Evolutionary conservation across 1,140 invertebrate genomes (phyloP).

Genomic region (Ceratina japonica): DNA sequence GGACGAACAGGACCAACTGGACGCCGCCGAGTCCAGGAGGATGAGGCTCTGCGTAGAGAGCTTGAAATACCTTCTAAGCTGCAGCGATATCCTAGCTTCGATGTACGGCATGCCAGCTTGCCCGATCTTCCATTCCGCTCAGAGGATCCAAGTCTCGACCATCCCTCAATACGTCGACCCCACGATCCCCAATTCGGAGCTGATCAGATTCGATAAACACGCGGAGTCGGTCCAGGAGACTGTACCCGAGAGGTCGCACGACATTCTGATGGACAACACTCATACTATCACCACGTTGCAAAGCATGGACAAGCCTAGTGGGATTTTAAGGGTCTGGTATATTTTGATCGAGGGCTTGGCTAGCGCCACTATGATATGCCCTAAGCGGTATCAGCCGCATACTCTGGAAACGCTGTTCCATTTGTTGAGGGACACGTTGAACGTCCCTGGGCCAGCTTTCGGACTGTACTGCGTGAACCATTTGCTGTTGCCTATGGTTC

Average conservation of each 20-base stretch:
- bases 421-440: conserved; percentile 87
- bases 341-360: conserved; percentile 93
- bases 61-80: conserved; percentile 91
- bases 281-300: conserved; percentile 78
- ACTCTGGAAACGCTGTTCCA: conserved; percentile 93
- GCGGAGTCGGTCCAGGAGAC: conserved; percentile 73
- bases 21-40: conserved; percentile 65
- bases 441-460: conserved; percentile 90
- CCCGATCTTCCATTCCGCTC: conserved; percentile 94
- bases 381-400: conserved; percentile 91
- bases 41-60: conserved; percentile 88
- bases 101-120: conserved; percentile 98
- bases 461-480: conserved; percentile 95
- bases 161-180: conserved; percentile 90
- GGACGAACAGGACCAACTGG: conserved; percentile 57
- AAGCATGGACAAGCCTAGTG: conserved; percentile 89
- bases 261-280: conserved; percentile 82
- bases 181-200: conserved; percentile 88
- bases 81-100: conserved; percentile 91
- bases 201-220: conserved; percentile 83
- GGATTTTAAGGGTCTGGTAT: conserved; percentile 94
- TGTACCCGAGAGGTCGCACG: conserved; percentile 81
- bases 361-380: conserved; percentile 89
- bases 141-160: conserved; percentile 90
- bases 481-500: conserved; percentile 91